Evolutionary conservation across 1,140 invertebrate genomes (phyloP).

Genomic region (Leptinotarsa defecta): DNA sequence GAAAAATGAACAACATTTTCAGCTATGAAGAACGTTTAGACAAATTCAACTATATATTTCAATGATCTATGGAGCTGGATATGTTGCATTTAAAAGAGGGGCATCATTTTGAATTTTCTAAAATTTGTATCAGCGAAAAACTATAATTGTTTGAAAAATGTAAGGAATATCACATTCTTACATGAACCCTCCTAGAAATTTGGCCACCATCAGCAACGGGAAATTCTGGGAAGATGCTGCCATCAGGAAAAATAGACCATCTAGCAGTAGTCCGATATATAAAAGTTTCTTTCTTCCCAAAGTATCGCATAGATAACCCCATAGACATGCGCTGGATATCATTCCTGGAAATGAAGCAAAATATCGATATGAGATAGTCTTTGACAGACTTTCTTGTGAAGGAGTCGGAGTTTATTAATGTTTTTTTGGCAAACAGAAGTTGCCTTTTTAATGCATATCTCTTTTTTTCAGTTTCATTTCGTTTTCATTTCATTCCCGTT

Average conservation of each 20-base stretch:
- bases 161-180: conserved; percentile 13
- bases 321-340: conserved; percentile 71
- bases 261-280: conserved; percentile 70
- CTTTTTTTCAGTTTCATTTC: too few relatives aligned
- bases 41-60: too few relatives aligned
- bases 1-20: conserved; percentile 32
- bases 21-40: background rate
- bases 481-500: too few relatives aligned
- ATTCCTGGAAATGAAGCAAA: conserved; percentile 36
- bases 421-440: too few relatives aligned
- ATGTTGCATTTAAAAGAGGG: background rate
- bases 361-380: too few relatives aligned
- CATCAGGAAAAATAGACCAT: conserved; percentile 71
- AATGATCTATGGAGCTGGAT: background rate
- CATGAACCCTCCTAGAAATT: conserved; percentile 68
- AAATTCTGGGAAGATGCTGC: conserved; percentile 77
- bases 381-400: too few relatives aligned
- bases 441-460: too few relatives aligned
- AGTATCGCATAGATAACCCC: conserved; percentile 81
- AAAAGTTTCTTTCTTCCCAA: conserved; percentile 73
- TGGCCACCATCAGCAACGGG: conserved; percentile 69
- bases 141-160: too few relatives aligned
- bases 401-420: background rate
- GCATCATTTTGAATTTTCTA: too few relatives aligned
- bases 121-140: too few relatives aligned